phyloP scores from a whole-genome alignment of 1,140 invertebrate genomes.

The Mizuhopecten yessoensis region DNA sequence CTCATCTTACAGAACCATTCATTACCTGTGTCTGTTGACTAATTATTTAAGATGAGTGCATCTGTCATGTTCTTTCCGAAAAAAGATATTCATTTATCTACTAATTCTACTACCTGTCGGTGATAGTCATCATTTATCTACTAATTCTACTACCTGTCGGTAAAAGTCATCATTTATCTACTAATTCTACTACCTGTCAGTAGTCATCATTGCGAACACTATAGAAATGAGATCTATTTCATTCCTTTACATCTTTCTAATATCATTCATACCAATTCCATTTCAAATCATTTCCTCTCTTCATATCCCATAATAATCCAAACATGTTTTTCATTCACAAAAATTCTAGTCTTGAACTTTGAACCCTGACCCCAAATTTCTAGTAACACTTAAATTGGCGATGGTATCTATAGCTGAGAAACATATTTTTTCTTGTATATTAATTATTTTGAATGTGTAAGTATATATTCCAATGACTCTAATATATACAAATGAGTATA shows the following conservation, averaged over 20 bases:
- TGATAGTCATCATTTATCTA: background rate
- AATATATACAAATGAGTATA: background rate
- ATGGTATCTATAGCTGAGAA: background rate
- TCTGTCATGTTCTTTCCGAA: background rate
- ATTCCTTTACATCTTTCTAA: background rate
- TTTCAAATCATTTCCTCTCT: background rate
- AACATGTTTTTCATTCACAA: background rate
- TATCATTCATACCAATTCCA: background rate
- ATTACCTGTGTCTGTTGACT: background rate
- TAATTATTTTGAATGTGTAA: background rate
- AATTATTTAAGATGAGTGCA: background rate
- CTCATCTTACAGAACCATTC: background rate
- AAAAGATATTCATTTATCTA: background rate
- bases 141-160: background rate
- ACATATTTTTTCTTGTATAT: background rate
- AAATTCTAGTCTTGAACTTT: background rate
- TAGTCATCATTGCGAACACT: too few relatives aligned
- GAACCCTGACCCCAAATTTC: background rate
- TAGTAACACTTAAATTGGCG: background rate
- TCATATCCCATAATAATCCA: background rate
- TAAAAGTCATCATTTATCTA: background rate
- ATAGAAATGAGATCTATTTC: background rate
- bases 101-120: background rate
- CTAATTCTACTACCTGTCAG: background rate
- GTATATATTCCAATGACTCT: background rate